Base-by-base conservation (phyloP, 2,888 invertebrate species). In the Elegia similella region DNA sequence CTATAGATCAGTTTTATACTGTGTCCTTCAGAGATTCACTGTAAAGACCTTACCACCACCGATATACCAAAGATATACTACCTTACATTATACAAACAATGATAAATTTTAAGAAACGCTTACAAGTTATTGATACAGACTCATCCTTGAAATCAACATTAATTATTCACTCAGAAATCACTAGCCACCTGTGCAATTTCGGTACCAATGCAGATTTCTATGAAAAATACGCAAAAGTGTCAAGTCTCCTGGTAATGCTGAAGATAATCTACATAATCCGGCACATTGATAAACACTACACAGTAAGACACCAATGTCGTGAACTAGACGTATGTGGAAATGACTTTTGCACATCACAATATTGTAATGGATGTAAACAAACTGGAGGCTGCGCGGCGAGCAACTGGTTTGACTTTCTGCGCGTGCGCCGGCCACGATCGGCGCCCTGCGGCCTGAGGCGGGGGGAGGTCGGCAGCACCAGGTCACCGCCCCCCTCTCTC, bases 301-400 rank as follows among this genome's bases (percentile, higher is more conserved):
- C 17, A 44, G 8, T 12, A 7, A 44, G 23, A 10, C 13, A 42
- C 29, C 30, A 6, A 48, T 56, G 48, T 38, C 29, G 13, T 38
- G 47, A 42, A 29, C 42, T 29, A 29, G 13, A 42, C 12, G 47
- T 55, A 42, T 55, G 50, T 54, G 57, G 32, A 50, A 61, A 52
- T 53, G 29, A 44, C 34, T 57, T 57, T 55, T 42, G 47, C 48
- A 67, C 71, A 70, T 72, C 78, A 79, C 73, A 48, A 66, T 69
- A 70, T 66, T 67, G 59, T 66, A 69, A 65, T 74, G 65, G 70
- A 75, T 84, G 87, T 89, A 87, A 90, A 90, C 88, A 91, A 90
- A 82, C 83, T 80, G 84, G 88, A 90, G 90, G 89, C 88, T 88
- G 88, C 84, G 85, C 87, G 86, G 82, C 85, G 81, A 75, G 78